These are phyloP conservation scores for Omphaloscelis lunosa DNA, from an alignment of 2,888 invertebrate genomes.

Conservation along the genomic window DNA sequence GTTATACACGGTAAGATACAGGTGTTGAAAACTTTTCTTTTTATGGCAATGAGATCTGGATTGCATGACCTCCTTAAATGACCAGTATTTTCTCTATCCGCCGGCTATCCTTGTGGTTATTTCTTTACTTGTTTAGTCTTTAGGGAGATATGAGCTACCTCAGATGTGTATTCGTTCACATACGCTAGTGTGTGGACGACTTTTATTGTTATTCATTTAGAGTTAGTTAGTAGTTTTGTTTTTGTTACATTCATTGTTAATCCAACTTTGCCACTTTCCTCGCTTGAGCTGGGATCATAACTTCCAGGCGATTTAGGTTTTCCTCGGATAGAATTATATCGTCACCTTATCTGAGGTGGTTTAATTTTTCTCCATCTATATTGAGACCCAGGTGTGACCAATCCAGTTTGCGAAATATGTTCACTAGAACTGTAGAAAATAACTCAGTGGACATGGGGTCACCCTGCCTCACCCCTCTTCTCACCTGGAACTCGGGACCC, in stretches of 20 bases:
- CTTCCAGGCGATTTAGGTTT: background rate
- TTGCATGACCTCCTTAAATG: background rate
- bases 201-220: background rate
- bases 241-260: background rate
- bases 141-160: background rate
- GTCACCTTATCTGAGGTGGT: background rate
- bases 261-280: background rate
- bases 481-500: background rate
- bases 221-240: background rate
- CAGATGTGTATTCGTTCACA: background rate
- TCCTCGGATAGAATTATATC: background rate
- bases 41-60: background rate
- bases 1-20: background rate
- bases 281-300: background rate
- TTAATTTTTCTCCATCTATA: background rate
- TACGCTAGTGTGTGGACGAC: background rate
- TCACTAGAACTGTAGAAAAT: background rate
- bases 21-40: background rate
- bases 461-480: background rate
- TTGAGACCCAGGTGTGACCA: background rate
- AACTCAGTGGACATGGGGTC: background rate
- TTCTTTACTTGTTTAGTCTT: background rate
- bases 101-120: background rate
- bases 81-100: background rate
- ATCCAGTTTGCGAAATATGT: background rate